These are phyloP conservation scores for Aplochiton taeniatus DNA, from an alignment of 2,797 vertebrate genomes.

Conservation along the genomic window DNA sequence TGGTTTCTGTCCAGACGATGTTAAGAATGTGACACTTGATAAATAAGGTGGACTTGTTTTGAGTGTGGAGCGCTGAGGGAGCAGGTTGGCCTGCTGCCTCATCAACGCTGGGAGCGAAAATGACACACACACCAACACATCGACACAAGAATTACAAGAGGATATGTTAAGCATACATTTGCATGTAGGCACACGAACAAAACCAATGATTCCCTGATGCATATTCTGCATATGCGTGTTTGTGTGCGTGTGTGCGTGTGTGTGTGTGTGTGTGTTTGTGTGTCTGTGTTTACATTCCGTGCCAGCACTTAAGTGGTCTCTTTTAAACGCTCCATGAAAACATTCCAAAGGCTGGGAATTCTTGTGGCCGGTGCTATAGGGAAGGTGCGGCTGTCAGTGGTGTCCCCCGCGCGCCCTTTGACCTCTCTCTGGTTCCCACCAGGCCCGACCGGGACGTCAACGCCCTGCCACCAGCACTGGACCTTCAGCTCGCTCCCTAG, in stretches of 20 bases:
- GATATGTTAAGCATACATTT: slow-evolving; percentile 11
- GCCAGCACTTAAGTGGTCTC: too few species aligned
- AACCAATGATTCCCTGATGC: too few species aligned
- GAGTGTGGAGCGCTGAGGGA: slow-evolving; percentile 1
- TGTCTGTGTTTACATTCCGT: background rate
- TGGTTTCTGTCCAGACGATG: slow-evolving; percentile 27
- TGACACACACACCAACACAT: slow-evolving; percentile 14
- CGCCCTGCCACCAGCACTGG: too few species aligned
- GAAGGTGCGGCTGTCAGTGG: too few species aligned
- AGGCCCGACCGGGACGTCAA: too few species aligned
- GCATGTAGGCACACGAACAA: too few species aligned
- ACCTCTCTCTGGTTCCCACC: too few species aligned
- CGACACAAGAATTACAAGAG: slow-evolving; percentile 1
- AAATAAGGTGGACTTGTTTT: slow-evolving; percentile 24
- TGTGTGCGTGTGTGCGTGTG: slow-evolving; percentile 21
- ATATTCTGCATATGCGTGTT: background rate
- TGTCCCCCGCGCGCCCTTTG: too few species aligned
- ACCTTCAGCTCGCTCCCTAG: too few species aligned
- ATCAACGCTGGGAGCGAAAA: background rate
- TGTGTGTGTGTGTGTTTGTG: slow-evolving; percentile 17
- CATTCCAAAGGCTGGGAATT: too few species aligned
- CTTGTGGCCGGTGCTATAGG: too few species aligned
- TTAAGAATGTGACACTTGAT: slow-evolving; percentile 32
- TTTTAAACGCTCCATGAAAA: too few species aligned
- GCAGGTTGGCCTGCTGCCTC: background rate